Conservation (phyloP, 2,113 vertebrate species). For the Egretta garzetta region DNA sequence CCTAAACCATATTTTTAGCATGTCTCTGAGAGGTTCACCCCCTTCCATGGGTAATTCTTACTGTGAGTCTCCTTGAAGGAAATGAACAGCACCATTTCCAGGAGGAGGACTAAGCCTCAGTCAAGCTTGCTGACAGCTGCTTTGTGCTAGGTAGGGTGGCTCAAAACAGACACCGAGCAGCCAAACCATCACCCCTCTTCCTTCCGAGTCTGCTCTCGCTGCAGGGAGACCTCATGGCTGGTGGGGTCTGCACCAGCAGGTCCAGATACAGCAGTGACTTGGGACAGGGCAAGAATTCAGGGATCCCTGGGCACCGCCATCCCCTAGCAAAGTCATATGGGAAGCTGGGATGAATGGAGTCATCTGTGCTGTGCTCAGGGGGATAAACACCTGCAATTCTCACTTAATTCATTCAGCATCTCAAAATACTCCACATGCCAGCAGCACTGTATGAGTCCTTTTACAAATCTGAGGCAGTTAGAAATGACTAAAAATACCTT, state of each 20-base stretch:
- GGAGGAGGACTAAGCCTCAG: background rate
- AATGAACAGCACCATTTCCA: background rate
- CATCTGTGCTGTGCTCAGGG: background rate
- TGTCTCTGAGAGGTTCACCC: background rate
- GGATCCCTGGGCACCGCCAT: rapidly evolving
- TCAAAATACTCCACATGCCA: background rate
- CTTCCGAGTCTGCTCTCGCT: background rate
- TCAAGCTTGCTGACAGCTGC: background rate
- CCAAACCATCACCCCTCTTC: rapidly evolving
- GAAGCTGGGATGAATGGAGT: background rate
- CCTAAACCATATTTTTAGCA: rapidly evolving
- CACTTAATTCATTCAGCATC: background rate
- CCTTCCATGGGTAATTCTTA: background rate
- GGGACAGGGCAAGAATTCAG: background rate
- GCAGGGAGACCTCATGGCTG: background rate
- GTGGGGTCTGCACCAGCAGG: background rate
- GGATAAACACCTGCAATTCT: background rate
- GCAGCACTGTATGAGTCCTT: background rate
- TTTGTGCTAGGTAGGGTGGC: background rate
- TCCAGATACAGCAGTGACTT: background rate
- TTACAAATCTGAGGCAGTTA: background rate
- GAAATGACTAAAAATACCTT: background rate
- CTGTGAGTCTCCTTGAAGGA: background rate
- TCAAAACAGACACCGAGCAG: background rate
- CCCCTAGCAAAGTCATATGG: background rate